phyloP scores from a whole-genome alignment of 2,888 invertebrate genomes.

The Sipunculus nudus region DNA sequence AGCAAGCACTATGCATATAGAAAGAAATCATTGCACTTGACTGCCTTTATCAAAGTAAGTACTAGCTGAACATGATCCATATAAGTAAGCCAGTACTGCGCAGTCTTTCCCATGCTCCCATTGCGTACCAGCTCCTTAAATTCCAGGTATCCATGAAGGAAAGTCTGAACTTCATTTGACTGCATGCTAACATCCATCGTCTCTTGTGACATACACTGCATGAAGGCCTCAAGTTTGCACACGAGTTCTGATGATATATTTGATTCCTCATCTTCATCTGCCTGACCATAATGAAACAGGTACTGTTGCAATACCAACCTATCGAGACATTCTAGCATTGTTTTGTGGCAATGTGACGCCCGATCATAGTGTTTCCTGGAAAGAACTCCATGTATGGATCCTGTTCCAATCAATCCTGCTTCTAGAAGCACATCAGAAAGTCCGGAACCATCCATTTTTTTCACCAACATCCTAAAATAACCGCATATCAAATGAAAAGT shows the following conservation, averaged over 20 bases:
- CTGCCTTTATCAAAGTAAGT: slow-evolving; percentile 22
- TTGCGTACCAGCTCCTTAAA: slow-evolving; percentile 7
- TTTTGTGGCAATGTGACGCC: too few relatives aligned
- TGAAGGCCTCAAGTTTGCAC: too few relatives aligned
- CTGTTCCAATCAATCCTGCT: slow-evolving; percentile 23
- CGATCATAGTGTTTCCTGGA: slow-evolving; percentile 31
- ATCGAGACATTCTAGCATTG: too few relatives aligned
- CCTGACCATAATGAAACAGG: too few relatives aligned
- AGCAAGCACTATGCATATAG: slow-evolving; percentile 17
- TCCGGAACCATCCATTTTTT: not conserved
- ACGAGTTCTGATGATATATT: too few relatives aligned
- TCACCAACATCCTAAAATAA: slow-evolving; percentile 1
- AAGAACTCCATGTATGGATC: slow-evolving; percentile 29
- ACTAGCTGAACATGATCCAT: slow-evolving; percentile 33
- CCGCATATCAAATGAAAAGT: not conserved
- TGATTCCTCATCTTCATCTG: too few relatives aligned
- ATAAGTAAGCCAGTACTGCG: slow-evolving; percentile 28
- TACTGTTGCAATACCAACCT: too few relatives aligned
- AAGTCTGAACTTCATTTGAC: not conserved
- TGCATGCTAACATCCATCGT: not conserved
- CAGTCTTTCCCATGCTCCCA: slow-evolving; percentile 24
- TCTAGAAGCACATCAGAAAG: not conserved
- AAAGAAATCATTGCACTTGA: slow-evolving; percentile 23
- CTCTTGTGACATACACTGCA: not conserved
- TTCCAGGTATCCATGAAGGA: not conserved